Evolutionary conservation across 2,888 invertebrate species (phyloP).

Genomic region (Habroteleia sp.): DNA sequence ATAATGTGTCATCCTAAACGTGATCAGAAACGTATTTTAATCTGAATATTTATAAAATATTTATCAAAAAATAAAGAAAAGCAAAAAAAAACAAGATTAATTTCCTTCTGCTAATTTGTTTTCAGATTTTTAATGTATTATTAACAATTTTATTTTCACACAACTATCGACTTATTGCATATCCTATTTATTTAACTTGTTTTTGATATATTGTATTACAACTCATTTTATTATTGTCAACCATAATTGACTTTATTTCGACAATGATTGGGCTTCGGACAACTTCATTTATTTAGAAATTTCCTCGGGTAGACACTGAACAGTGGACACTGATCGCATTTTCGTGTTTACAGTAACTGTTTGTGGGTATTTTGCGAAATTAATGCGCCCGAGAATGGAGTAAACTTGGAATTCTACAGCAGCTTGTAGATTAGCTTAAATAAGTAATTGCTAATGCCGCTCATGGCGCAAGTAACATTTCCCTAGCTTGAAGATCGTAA

Average conservation of each 20-base stretch:
- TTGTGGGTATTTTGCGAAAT: slow-evolving; percentile 56
- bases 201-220: neutral
- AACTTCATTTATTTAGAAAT: slow-evolving; percentile 27
- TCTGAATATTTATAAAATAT: too few relatives aligned
- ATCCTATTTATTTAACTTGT: too few relatives aligned
- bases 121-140: too few relatives aligned
- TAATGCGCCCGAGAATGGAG: slow-evolving; percentile 56
- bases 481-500: slow-evolving; percentile 51
- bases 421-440: slow-evolving; percentile 68
- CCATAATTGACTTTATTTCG: neutral
- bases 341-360: slow-evolving; percentile 54
- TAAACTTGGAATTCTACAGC: slow-evolving; percentile 52
- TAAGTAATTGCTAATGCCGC: slow-evolving; percentile 66
- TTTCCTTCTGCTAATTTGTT: too few relatives aligned
- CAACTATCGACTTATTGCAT: too few relatives aligned
- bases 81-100: too few relatives aligned
- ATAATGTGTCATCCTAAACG: too few relatives aligned
- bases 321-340: slow-evolving; percentile 53
- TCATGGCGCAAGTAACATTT: slow-evolving; percentile 60
- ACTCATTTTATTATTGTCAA: too few relatives aligned
- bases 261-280: slow-evolving; percentile 12
- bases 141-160: too few relatives aligned
- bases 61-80: too few relatives aligned
- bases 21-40: too few relatives aligned
- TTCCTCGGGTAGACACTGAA: slow-evolving; percentile 14